These are phyloP conservation scores for Kradibia gibbosae DNA, from an alignment of 1,140 invertebrate species.

Conservation along the genomic window DNA sequence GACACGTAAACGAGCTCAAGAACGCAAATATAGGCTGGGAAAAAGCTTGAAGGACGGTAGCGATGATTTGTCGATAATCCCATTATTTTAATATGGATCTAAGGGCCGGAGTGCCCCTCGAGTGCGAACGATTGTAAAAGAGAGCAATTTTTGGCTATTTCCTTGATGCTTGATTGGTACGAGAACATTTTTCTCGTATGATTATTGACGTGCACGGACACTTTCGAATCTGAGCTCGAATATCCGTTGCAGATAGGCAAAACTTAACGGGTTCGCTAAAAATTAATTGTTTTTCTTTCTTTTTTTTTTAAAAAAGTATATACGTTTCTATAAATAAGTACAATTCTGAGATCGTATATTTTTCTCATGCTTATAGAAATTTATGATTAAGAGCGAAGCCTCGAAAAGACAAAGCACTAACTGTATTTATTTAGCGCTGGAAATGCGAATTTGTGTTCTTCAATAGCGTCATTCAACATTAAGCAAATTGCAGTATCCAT, in stretches of 20 bases:
- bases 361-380: constrained; percentile 19
- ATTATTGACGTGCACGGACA: background rate
- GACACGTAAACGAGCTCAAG: background rate
- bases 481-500: constrained; percentile 1
- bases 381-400: constrained; percentile 8
- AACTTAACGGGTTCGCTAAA: constrained; percentile 1
- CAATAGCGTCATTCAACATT: constrained; percentile 11
- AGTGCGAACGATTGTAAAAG: background rate
- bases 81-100: constrained; percentile 3
- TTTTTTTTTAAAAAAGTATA: background rate
- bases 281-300: constrained; percentile 31
- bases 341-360: too few relatives aligned
- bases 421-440: constrained; percentile 18
- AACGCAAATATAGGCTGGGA: too few relatives aligned
- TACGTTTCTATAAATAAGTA: background rate
- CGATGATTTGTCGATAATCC: background rate
- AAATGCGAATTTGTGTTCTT: constrained; percentile 30
- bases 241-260: constrained; percentile 33
- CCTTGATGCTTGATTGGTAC: constrained; percentile 7
- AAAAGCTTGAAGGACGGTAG: background rate
- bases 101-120: background rate
- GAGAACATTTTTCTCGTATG: constrained; percentile 21
- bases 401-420: constrained; percentile 25
- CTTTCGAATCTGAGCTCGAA: background rate
- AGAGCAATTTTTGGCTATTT: constrained; percentile 15